Percentiles rank a stretch among this genome's conserved stretches.
phyloP scores from a whole-genome alignment of 2,888 invertebrate species.

The Scaeva pyrastri region DNA sequence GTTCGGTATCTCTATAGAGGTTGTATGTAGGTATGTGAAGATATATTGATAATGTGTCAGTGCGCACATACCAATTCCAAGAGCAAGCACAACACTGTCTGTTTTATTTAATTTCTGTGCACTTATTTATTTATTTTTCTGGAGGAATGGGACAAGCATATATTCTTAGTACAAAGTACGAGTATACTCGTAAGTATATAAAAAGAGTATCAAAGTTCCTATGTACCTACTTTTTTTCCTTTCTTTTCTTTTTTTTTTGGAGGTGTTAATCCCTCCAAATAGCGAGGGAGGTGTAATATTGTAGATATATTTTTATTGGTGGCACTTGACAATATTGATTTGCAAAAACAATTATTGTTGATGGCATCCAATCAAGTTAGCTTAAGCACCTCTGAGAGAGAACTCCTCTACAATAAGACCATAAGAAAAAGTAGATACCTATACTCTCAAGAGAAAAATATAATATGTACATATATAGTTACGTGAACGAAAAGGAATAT shows the following conservation, averaged over 20 bases:
- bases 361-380: conserved; percentile 15
- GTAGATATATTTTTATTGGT: conserved; percentile 60
- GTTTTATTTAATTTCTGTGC: conserved; percentile 71
- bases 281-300: conserved; percentile 58
- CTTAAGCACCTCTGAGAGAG: not conserved
- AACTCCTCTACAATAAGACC: conserved; percentile 21
- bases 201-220: conserved; percentile 20
- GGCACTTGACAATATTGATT: conserved; percentile 69
- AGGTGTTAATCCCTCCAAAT: conserved; percentile 65
- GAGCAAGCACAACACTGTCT: conserved; percentile 59
- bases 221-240: conserved; percentile 20
- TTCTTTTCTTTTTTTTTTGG: no score
- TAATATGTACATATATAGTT: not conserved
- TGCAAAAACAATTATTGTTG: conserved; percentile 45
- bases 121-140: conserved; percentile 74
- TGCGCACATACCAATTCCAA: conserved; percentile 72
- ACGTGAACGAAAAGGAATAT: conserved; percentile 5
- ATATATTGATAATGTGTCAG: conserved; percentile 76
- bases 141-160: conserved; percentile 7
- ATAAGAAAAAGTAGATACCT: conserved; percentile 27
- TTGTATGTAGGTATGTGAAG: conserved; percentile 68
- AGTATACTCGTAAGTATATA: conserved; percentile 44
- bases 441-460: conserved; percentile 7
- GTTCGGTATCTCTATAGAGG: conserved; percentile 71
- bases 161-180: no score